Evolutionary conservation across 2,888 invertebrate species (phyloP).

Genomic region (Timema cristinae): DNA sequence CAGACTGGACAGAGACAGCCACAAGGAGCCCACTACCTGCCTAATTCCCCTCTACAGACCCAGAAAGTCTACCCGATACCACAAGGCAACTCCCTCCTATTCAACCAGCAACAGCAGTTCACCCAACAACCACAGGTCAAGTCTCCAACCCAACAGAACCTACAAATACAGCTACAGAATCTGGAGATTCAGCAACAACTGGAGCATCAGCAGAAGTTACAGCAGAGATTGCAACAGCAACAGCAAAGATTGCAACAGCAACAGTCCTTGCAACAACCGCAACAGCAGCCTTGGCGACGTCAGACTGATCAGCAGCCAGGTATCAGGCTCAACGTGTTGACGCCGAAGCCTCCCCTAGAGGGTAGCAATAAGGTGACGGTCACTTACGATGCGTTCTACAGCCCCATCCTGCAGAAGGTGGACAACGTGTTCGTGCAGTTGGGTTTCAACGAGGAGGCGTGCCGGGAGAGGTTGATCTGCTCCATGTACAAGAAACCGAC

Average conservation of each 20-base stretch:
- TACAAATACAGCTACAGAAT: slow-evolving; percentile 20
- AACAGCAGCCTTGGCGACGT: slow-evolving; percentile 35
- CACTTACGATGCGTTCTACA: slow-evolving; percentile 42
- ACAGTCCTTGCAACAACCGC: slow-evolving; percentile 21
- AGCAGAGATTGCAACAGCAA: slow-evolving; percentile 27
- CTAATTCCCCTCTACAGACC: too few relatives aligned
- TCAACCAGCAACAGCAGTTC: slow-evolving; percentile 13
- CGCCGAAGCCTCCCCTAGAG: slow-evolving; percentile 19
- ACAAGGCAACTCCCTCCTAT: background rate
- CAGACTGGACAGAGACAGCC: background rate
- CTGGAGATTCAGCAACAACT: slow-evolving; percentile 29
- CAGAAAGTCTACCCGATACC: background rate
- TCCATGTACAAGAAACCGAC: slow-evolving; percentile 43
- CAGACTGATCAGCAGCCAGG: slow-evolving; percentile 58
- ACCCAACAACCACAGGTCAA: slow-evolving; percentile 29
- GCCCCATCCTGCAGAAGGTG: slow-evolving; percentile 42
- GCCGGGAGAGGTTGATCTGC: slow-evolving; percentile 43
- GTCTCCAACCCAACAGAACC: slow-evolving; percentile 24
- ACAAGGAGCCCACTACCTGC: background rate
- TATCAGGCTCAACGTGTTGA: slow-evolving; percentile 41
- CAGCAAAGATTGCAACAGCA: slow-evolving; percentile 26
- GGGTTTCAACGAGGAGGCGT: slow-evolving; percentile 42
- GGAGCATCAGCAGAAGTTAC: slow-evolving; percentile 26
- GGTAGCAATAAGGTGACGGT: slow-evolving; percentile 26
- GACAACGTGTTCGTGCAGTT: slow-evolving; percentile 43